A percentile compares a stretch with the other conserved stretches of the same genome.
phyloP scores from a whole-genome alignment of 2,797 vertebrate species.

The Smutsia gigantea region DNA sequence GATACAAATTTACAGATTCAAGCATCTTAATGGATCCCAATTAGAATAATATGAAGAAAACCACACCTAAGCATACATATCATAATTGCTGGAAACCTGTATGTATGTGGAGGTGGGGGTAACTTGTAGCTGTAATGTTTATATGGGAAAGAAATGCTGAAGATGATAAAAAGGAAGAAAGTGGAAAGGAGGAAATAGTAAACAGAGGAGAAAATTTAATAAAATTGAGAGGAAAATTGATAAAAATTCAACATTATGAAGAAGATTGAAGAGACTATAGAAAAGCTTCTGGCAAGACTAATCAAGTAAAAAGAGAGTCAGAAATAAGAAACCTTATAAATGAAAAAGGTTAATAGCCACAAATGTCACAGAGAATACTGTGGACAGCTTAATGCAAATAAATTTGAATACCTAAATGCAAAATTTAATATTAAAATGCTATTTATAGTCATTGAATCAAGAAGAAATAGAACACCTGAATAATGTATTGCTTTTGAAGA shows the following conservation, averaged over 20 bases:
- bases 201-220: background rate
- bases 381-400: background rate
- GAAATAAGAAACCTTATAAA: background rate
- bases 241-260: background rate
- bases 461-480: background rate
- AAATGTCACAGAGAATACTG: background rate
- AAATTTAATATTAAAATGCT: background rate
- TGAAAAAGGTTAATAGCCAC: background rate
- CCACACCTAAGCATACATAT: background rate
- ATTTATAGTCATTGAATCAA: background rate
- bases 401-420: background rate
- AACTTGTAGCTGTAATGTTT: background rate
- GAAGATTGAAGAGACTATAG: background rate
- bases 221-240: background rate
- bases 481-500: background rate
- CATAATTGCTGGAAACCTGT: background rate
- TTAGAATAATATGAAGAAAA: background rate
- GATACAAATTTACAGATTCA: slow-evolving; percentile 9
- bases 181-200: background rate
- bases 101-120: too few relatives aligned
- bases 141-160: background rate
- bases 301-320: background rate
- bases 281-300: background rate
- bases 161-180: background rate
- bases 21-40: background rate